Conservation (phyloP, 2,113 vertebrate genomes). For the Ptilonorhynchus violaceus region DNA sequence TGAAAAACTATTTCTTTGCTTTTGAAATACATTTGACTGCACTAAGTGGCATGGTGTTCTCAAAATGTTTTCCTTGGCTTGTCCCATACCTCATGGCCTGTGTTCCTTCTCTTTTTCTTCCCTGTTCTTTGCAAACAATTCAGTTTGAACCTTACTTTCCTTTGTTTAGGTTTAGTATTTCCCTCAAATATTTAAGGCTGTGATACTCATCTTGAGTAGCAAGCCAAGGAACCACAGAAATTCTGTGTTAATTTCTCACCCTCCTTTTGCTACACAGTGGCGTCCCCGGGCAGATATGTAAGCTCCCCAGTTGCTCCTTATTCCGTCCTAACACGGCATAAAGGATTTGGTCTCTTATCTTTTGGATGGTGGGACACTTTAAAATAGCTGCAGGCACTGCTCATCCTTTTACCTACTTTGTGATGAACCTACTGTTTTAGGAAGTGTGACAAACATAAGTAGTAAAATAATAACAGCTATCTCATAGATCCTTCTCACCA, state of each 20-base stretch:
- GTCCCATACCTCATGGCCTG: neutral
- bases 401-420: neutral
- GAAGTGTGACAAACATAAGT: neutral
- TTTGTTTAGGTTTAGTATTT: conserved; percentile 46
- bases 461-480: neutral
- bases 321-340: neutral
- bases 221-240: conserved; percentile 55
- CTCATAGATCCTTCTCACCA: neutral
- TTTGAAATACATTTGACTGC: conserved; percentile 33
- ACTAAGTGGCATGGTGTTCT: conserved; percentile 4
- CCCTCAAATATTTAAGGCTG: conserved; percentile 37
- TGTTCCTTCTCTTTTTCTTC: conserved; percentile 8
- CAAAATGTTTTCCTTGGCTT: conserved; percentile 54
- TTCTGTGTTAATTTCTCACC: neutral
- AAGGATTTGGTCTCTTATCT: neutral
- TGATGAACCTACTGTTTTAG: neutral
- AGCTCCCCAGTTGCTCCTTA: neutral
- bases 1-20: conserved; percentile 15
- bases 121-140: conserved; percentile 29
- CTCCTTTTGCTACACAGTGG: neutral
- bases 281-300: neutral
- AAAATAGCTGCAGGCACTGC: neutral
- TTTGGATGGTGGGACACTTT: neutral
- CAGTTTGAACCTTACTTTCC: neutral
- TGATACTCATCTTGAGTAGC: conserved; percentile 18